Evolutionary conservation across 1,140 invertebrate genomes (phyloP), one percentile per base, ranked within the genome.

Genomic region (Ceratina japonica): DNA sequence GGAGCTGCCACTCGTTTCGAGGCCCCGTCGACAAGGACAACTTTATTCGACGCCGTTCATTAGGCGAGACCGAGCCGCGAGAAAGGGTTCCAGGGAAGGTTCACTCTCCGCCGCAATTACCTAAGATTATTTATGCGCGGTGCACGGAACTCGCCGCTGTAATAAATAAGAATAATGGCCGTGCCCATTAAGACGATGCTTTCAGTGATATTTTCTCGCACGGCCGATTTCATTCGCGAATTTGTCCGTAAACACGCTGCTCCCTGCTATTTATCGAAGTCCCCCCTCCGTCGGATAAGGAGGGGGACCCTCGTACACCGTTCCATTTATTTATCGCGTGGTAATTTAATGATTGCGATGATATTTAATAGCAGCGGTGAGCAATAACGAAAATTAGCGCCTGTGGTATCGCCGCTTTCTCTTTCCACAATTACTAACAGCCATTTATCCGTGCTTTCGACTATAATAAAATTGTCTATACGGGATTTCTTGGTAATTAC

Each of bases 201-300:
- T 83, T 85, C 90, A 89, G 87, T 91, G 91, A 92, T 91, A 92
- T 91, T 91, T 91, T 91, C 90, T 92, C 90, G 87, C 90, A 88
- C 54, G 85, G 73, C 83, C 84, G 86, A 87, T 89, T 90, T 86
- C 86, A 86, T 88, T 86, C 87, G 87, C 84, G 86, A 87, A 88
- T 89, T 89, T 84, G 85, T 90, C 89, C 90, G 89, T 89, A 91
- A 86, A 86, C 81, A 86, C 81, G 66, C 79, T 80, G 85, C 71
- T 72, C 81, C 80, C 79, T 79, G 84, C 76, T 86, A 90, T 91
- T 86, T 87, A 87, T 91, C 90, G 89, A 90, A 88, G 74, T 73
- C 86, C 12, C 51, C 51, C 51, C 51, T 12, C 37, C 37, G 37
- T 13, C 13, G 52, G 15, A 13, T 3, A 12, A 12, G 52, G 18